These are phyloP conservation scores for Willowsia nigromaculata DNA, from an alignment of 2,888 invertebrate genomes.

Conservation along the genomic window DNA sequence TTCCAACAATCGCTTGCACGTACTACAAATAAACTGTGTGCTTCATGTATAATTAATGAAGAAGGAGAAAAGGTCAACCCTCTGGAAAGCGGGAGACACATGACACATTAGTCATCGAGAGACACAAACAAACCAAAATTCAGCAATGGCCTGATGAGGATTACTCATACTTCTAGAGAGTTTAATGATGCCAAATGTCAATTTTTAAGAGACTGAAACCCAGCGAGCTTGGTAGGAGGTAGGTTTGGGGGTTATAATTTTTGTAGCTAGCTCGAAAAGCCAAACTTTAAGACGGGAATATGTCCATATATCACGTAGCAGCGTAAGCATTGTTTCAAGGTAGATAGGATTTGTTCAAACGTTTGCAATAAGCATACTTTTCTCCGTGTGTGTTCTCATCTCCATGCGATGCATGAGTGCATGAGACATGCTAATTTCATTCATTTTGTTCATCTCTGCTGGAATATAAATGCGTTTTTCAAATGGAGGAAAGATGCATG, in stretches of 20 bases:
- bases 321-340: neutral
- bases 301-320: neutral
- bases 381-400: neutral
- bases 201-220: neutral
- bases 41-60: constrained; percentile 15
- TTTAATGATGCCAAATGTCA: constrained; percentile 31
- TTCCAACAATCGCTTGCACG: neutral
- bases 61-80: constrained; percentile 36
- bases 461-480: neutral
- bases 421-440: neutral
- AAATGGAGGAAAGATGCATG: too few species aligned
- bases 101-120: constrained; percentile 39
- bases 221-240: neutral
- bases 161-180: neutral
- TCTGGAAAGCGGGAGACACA: neutral
- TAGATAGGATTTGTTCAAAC: neutral
- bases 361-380: neutral
- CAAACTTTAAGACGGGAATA: neutral
- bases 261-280: neutral
- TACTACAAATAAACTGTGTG: neutral
- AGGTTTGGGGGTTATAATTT: neutral
- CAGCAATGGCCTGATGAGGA: neutral
- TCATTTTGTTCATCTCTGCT: neutral
- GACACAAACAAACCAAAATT: neutral
- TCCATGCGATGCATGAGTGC: neutral